Conservation (phyloP, 2,113 vertebrate genomes). For the Thryonomys swinderianus region DNA sequence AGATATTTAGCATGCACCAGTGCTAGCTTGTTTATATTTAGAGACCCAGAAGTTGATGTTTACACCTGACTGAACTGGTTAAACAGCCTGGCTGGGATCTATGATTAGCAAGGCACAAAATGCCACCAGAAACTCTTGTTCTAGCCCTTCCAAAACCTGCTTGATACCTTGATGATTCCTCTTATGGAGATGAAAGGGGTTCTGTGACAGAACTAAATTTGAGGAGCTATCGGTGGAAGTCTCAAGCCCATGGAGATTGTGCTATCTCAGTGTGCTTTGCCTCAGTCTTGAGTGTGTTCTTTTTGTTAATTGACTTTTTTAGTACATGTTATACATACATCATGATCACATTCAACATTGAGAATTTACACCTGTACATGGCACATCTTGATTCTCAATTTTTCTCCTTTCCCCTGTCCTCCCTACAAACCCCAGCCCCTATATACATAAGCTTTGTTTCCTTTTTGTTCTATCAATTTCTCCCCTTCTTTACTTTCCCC, state of each 20-base stretch:
- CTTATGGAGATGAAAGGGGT: not conserved
- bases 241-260: too few relatives aligned
- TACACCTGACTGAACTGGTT: not conserved
- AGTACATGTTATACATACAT: too few relatives aligned
- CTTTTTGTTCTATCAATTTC: too few relatives aligned
- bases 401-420: too few relatives aligned
- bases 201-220: not conserved
- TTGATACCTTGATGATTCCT: not conserved
- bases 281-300: not conserved
- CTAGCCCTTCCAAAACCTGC: not conserved
- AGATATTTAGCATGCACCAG: not conserved
- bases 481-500: too few relatives aligned
- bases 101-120: not conserved
- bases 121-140: not conserved
- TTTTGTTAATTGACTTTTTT: too few relatives aligned
- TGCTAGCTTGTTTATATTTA: not conserved
- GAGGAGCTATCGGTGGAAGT: not conserved
- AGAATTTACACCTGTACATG: too few relatives aligned
- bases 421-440: too few relatives aligned
- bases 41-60: not conserved
- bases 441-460: too few relatives aligned
- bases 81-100: not conserved
- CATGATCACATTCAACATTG: too few relatives aligned
- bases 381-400: too few relatives aligned
- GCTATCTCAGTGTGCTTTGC: not conserved